phyloP scores from a whole-genome alignment of 2,888 invertebrate species.

The Blastobasis adustella region DNA sequence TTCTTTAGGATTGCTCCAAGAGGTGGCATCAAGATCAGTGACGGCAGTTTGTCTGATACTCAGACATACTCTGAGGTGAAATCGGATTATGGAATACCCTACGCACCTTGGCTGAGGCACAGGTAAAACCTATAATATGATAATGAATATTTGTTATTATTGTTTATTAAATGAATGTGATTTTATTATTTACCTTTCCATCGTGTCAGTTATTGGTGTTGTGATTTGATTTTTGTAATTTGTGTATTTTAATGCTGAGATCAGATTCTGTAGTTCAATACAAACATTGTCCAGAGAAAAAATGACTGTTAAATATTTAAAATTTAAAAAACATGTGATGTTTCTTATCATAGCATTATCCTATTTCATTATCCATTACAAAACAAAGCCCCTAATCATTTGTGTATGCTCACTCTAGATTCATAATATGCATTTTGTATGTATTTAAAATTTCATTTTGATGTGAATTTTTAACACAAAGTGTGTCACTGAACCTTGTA shows the following conservation, averaged over 20 bases:
- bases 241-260: no score
- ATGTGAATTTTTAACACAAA: slow-evolving; percentile 17
- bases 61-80: slow-evolving; percentile 83
- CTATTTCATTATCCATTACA: slow-evolving; percentile 17
- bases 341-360: slow-evolving; percentile 22
- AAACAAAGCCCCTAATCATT: slow-evolving; percentile 16
- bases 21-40: slow-evolving; percentile 77
- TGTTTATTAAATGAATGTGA: no score
- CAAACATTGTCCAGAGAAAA: no score
- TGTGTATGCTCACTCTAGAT: slow-evolving; percentile 11
- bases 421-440: slow-evolving; percentile 29
- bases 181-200: no score
- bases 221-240: no score
- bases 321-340: background rate
- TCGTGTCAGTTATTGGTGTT: no score
- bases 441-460: slow-evolving; percentile 12
- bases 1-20: slow-evolving; percentile 60
- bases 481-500: slow-evolving; percentile 21
- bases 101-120: slow-evolving; percentile 91
- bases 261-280: no score
- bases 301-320: no score
- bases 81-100: slow-evolving; percentile 88
- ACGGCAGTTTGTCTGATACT: slow-evolving; percentile 90
- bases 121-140: slow-evolving; percentile 62
- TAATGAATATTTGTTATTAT: no score